These are phyloP conservation scores for Strix uralensis DNA, from an alignment of 2,113 vertebrate species.

Conservation along the genomic window DNA sequence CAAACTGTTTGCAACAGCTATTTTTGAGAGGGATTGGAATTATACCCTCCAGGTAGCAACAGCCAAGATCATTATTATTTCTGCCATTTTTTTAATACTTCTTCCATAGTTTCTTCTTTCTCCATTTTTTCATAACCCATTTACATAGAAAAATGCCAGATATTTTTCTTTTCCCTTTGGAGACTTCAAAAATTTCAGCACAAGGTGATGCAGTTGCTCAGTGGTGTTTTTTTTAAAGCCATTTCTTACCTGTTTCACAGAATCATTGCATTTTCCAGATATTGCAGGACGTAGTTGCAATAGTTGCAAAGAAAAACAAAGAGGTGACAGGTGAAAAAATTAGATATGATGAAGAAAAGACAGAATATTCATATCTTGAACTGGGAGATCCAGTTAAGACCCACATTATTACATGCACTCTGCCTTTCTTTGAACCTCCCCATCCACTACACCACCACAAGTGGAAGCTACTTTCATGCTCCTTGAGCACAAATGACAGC, in stretches of 20 bases:
- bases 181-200: not conserved
- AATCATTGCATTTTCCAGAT: not conserved
- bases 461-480: not conserved
- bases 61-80: not conserved
- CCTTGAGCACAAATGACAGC: not conserved
- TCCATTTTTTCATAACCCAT: not conserved
- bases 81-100: not conserved
- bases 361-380: not conserved
- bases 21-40: not conserved
- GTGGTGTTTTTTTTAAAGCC: not conserved
- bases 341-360: not conserved
- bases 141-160: not conserved
- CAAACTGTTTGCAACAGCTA: not conserved
- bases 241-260: not conserved
- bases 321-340: not conserved
- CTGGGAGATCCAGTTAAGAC: not conserved
- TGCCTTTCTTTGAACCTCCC: not conserved
- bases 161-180: not conserved
- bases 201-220: not conserved
- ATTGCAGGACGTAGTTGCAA: not conserved
- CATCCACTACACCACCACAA: not conserved
- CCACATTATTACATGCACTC: not conserved
- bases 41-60: not conserved
- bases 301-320: not conserved
- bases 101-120: not conserved